A percentile compares a stretch with the other conserved stretches of the same genome.
These are phyloP conservation scores for Aepyceros melampus DNA, from an alignment of 2,113 vertebrate genomes.

Conservation along the genomic window DNA sequence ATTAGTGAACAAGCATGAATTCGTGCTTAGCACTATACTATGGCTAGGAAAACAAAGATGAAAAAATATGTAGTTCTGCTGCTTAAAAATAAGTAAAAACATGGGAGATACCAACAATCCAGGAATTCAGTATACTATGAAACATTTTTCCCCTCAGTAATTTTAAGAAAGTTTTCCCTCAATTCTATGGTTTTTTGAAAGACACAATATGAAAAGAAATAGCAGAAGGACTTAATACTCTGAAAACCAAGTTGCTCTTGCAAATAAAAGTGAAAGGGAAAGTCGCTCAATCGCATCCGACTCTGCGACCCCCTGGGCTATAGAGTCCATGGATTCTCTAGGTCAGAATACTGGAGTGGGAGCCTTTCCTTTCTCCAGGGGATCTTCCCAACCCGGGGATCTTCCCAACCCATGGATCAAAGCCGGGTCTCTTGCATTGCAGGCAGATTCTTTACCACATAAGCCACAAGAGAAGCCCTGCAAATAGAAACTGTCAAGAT, in stretches of 20 bases:
- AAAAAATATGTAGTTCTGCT: neutral
- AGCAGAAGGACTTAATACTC: neutral
- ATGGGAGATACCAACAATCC: neutral
- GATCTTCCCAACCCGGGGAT: neutral
- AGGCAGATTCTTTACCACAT: neutral
- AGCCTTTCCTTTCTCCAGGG: neutral
- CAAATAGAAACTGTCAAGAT: neutral
- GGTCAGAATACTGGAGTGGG: neutral
- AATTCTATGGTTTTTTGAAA: neutral
- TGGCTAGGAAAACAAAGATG: neutral
- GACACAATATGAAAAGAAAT: neutral
- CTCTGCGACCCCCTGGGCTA: neutral
- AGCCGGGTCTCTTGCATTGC: neutral
- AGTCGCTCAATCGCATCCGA: fast-evolving
- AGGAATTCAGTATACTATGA: neutral
- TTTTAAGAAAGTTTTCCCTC: neutral
- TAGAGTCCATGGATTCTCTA: neutral
- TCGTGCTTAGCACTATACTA: neutral
- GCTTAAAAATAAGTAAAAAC: neutral
- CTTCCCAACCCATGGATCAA: neutral
- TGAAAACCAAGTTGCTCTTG: neutral
- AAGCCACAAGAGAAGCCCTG: neutral
- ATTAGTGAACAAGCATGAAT: neutral
- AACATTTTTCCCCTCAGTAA: neutral
- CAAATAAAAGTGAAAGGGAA: neutral